Conservation (phyloP, 2,888 invertebrate genomes). For the Drosophila trichaetosa region DNA sequence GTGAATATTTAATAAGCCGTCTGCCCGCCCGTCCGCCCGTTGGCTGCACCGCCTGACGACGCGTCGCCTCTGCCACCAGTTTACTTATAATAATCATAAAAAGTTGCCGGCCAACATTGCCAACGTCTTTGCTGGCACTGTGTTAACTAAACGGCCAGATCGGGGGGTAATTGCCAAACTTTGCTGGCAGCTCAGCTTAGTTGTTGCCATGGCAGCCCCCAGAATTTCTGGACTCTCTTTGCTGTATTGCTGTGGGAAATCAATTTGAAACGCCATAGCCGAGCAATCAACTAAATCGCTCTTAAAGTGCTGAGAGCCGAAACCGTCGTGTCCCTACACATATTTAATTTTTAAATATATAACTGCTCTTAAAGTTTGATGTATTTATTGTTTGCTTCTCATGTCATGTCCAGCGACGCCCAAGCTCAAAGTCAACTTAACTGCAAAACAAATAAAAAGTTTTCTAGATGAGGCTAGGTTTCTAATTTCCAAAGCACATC, state of each 20-base stretch:
- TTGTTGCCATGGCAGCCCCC: slow-evolving; percentile 47
- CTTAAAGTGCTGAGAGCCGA: slow-evolving; percentile 46
- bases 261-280: slow-evolving; percentile 66
- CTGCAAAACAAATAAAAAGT: slow-evolving; percentile 57
- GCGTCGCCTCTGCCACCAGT: slow-evolving; percentile 33
- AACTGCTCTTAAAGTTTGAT: background rate
- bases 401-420: slow-evolving; percentile 20
- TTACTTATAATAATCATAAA: slow-evolving; percentile 79
- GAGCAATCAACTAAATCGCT: slow-evolving; percentile 62
- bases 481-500: slow-evolving; percentile 65
- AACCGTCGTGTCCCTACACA: slow-evolving; percentile 14
- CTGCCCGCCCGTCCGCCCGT: slow-evolving; percentile 34
- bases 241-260: slow-evolving; percentile 70
- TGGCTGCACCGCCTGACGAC: slow-evolving; percentile 2
- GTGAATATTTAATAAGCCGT: slow-evolving; percentile 79
- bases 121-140: slow-evolving; percentile 51
- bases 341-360: background rate
- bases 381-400: background rate
- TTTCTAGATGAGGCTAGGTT: slow-evolving; percentile 66
- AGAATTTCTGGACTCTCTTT: slow-evolving; percentile 23
- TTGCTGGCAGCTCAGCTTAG: slow-evolving; percentile 66
- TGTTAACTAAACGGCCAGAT: slow-evolving; percentile 72
- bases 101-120: slow-evolving; percentile 61
- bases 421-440: background rate
- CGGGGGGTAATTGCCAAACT: slow-evolving; percentile 76